Conservation (phyloP, 2,888 invertebrate species). For the Anticlea derivata region DNA sequence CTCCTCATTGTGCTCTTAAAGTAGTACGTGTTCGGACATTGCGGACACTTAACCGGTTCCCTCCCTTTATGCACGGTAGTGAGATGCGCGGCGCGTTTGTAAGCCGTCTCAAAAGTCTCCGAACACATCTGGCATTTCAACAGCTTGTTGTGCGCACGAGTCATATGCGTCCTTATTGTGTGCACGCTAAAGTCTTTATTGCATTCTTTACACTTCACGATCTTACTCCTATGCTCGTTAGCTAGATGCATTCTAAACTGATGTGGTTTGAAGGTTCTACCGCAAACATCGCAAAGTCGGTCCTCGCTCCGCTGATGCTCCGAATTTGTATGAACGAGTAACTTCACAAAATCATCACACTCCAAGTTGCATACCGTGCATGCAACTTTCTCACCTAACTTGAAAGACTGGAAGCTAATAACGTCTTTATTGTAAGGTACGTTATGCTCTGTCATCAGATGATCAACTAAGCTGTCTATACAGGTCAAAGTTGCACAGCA, state of each 20-base stretch:
- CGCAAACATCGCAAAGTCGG: constrained; percentile 32
- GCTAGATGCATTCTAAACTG: constrained; percentile 26
- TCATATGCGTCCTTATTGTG: constrained; percentile 27
- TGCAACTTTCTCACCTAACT: constrained; percentile 9
- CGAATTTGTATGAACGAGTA: constrained; percentile 14
- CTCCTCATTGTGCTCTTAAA: constrained; percentile 17
- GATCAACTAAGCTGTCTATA: constrained; percentile 37
- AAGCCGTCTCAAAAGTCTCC: constrained; percentile 53
- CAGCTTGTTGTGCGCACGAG: constrained; percentile 56
- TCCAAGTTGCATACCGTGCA: constrained; percentile 13
- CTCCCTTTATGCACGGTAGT: constrained; percentile 48
- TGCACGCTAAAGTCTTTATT: constrained; percentile 10
- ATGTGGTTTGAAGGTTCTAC: constrained; percentile 32
- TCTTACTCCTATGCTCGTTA: constrained; percentile 55
- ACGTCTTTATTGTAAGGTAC: constrained; percentile 32
- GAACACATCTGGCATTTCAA: constrained; percentile 67
- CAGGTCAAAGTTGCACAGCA: constrained; percentile 30
- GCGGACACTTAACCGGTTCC: constrained; percentile 20
- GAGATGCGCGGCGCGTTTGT: constrained; percentile 52
- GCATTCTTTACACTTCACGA: constrained; percentile 25
- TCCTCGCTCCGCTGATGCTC: constrained; percentile 12
- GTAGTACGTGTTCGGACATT: constrained; percentile 22
- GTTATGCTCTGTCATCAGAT: constrained; percentile 37
- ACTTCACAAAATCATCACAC: constrained; percentile 7
- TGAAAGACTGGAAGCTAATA: constrained; percentile 26